phyloP scores from a whole-genome alignment of 2,888 invertebrate genomes.

The Pocota personata region DNA sequence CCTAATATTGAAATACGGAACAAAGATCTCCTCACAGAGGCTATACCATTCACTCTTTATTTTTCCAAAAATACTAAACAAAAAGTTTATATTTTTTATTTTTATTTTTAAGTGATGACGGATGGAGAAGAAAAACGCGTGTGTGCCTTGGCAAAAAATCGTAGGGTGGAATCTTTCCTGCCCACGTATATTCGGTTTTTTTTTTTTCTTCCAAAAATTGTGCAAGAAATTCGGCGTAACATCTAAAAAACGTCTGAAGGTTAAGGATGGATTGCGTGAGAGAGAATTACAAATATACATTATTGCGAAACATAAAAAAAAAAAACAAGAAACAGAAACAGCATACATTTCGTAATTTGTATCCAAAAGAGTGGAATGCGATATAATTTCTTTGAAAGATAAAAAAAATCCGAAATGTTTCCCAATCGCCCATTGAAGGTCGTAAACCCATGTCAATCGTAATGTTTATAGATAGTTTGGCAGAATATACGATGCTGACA shows the following conservation, averaged over 20 bases:
- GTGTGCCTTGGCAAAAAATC: conserved; percentile 1
- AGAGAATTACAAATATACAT: not conserved
- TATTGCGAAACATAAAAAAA: conserved; percentile 17
- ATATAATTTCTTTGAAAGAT: not conserved
- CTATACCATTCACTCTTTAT: not conserved
- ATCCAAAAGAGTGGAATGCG: conserved; percentile 7
- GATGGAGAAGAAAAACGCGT: not conserved
- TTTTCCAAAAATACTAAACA: conserved; percentile 1
- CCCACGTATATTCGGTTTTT: conserved; percentile 7
- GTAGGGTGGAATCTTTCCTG: not conserved
- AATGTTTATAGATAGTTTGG: conserved; percentile 4
- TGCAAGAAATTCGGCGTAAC: not conserved
- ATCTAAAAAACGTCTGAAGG: conserved; percentile 34
- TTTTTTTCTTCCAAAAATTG: conserved; percentile 25
- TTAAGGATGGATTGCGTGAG: conserved; percentile 36
- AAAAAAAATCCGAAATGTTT: not conserved
- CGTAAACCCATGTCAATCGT: conserved; percentile 5
- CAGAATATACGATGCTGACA: not conserved
- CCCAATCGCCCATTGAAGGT: conserved; percentile 25
- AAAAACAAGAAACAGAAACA: no score
- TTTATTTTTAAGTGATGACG: conserved; percentile 49
- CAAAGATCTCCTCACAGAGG: not conserved
- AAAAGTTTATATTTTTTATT: not conserved
- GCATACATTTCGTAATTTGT: conserved; percentile 25
- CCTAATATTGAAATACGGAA: conserved; percentile 3